These are phyloP conservation scores for Formica selysi DNA, from an alignment of 1,140 invertebrate genomes.

Conservation along the genomic window DNA sequence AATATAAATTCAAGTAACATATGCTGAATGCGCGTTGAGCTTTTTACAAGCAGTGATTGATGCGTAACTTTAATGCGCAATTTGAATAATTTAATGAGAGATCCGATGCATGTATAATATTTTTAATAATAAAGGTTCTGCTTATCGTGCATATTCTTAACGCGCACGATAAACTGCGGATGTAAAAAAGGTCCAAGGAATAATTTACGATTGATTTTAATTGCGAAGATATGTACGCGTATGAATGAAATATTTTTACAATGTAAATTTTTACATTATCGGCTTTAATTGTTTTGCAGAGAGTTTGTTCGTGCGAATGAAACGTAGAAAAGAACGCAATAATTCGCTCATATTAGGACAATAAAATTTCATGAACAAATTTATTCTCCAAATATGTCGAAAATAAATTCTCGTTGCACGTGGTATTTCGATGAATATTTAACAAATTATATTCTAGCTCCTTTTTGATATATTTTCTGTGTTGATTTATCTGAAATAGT, in stretches of 20 bases:
- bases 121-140: constrained; percentile 21
- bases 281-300: not conserved
- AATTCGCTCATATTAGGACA: not conserved
- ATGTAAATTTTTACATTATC: constrained; percentile 12
- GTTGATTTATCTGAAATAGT: not conserved
- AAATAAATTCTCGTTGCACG: not conserved
- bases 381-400: constrained; percentile 4
- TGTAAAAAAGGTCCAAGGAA: constrained; percentile 4
- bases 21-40: constrained; percentile 5
- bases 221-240: not conserved
- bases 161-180: constrained; percentile 9
- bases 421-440: not conserved
- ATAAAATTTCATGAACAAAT: constrained; percentile 21
- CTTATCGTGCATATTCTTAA: not conserved
- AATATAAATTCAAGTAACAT: constrained; percentile 17
- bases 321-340: not conserved
- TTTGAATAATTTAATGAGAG: constrained; percentile 55
- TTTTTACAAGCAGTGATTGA: constrained; percentile 32
- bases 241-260: constrained; percentile 25
- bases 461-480: not conserved
- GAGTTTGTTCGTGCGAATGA: constrained; percentile 13
- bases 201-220: constrained; percentile 38
- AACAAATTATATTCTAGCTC: not conserved
- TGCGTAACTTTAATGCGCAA: not conserved
- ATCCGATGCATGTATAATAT: constrained; percentile 39